Evolutionary conservation across 2,113 vertebrate species (phyloP).

Genomic region (Plestiodon gilberti): DNA sequence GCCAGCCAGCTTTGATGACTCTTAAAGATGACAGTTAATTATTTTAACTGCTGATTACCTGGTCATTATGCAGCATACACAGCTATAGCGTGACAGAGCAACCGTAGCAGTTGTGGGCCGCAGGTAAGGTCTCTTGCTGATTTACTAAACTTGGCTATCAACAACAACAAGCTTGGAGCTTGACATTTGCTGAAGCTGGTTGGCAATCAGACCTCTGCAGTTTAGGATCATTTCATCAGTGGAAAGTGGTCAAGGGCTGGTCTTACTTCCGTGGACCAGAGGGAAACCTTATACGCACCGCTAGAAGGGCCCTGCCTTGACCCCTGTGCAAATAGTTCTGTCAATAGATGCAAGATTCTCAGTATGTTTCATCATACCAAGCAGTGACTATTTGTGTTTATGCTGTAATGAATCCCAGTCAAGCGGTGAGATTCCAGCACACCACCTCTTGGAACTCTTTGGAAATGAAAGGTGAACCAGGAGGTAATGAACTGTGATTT

Average conservation of each 20-base stretch:
- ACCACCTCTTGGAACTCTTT: background rate
- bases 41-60: background rate
- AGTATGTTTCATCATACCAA: background rate
- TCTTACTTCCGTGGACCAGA: background rate
- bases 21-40: slow-evolving; percentile 7
- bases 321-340: background rate
- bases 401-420: background rate
- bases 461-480: background rate
- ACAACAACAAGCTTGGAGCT: background rate
- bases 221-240: background rate
- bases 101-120: background rate
- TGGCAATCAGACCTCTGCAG: background rate
- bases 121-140: background rate
- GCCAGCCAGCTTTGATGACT: fast-evolving
- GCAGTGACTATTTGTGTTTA: background rate
- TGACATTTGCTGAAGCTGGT: background rate
- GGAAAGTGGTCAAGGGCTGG: background rate
- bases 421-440: background rate
- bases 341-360: background rate
- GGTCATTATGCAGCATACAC: background rate
- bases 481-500: background rate
- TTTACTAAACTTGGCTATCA: background rate
- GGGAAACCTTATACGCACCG: background rate
- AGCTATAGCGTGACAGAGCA: background rate
- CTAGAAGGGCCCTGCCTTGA: background rate